Base-by-base conservation (phyloP, 2,113 vertebrate species). In the Cephalopholis sonnerati region DNA sequence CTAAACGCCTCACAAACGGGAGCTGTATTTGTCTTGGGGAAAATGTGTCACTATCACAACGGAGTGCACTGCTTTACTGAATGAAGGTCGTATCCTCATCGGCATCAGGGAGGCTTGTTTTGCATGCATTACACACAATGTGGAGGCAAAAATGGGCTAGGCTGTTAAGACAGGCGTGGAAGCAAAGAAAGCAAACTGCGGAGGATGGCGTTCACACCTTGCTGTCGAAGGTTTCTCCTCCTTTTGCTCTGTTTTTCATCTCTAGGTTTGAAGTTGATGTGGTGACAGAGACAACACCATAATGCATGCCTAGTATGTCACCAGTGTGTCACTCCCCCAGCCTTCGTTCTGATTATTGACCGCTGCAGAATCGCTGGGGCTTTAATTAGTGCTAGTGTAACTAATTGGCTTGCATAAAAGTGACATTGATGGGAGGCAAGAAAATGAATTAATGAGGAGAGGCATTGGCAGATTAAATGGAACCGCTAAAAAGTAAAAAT, bases 351-450 rank as follows among this genome's bases (percentile, higher is more conserved):
- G 88, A 92, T 90, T 93, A 89, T 87, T 94, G 93, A 94, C 91
- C 78, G 79, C 90, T 78, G 79, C 91, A 82, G 87, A 85, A 83
- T 91, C 71, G 51, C 91, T 82, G 73, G 81, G 92, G 87, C 87
- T 89, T 92, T 92, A 93, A 94, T 94, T 93, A 92, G 84, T 64
- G 66, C 82, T 84, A 82, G 87, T 89, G 90, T 91, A 90, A 92
- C 92, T 94, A 94, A 93, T 92, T 89, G 81, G 82, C 84, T 83
- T 71, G 78, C 82, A 84, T 73, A 77, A 83, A 91, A 90, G 74
- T 88, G 88, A 92, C 92, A 92, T 84, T 91, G 90, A 94, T 84
- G 89, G 61, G 76, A 88, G 84, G 79, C 41, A 83, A 88, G 81
- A 77, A 92, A 89, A 89, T 79, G 32, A 88, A 90, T 91, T 90